These are phyloP conservation scores for Orchesella flavescens DNA, from an alignment of 2,888 invertebrate genomes.

Conservation along the genomic window DNA sequence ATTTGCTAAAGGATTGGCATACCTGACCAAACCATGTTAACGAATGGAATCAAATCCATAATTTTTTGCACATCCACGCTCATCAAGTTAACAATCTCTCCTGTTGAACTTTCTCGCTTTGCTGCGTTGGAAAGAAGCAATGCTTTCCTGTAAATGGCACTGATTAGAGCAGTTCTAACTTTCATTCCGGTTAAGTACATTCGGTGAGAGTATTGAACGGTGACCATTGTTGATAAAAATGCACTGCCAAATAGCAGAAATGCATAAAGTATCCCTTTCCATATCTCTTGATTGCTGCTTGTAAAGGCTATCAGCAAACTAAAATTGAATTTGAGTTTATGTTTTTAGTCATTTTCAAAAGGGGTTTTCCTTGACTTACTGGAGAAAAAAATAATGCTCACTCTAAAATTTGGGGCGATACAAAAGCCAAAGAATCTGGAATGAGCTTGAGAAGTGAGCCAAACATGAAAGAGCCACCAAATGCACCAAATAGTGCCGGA, in stretches of 20 bases:
- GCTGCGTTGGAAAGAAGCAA: slow-evolving; percentile 63
- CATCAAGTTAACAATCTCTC: slow-evolving; percentile 94
- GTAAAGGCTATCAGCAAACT: slow-evolving; percentile 73
- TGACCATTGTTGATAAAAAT: slow-evolving; percentile 76
- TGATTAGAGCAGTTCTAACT: slow-evolving; percentile 77
- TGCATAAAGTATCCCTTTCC: slow-evolving; percentile 79
- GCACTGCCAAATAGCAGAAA: slow-evolving; percentile 76
- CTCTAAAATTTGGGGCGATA: slow-evolving; percentile 91
- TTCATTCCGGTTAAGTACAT: slow-evolving; percentile 78
- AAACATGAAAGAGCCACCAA: slow-evolving; percentile 89
- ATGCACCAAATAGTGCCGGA: slow-evolving; percentile 87
- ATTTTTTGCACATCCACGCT: slow-evolving; percentile 92
- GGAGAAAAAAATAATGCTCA: slow-evolving; percentile 75
- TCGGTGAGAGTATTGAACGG: slow-evolving; percentile 77
- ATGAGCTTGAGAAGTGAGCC: slow-evolving; percentile 87
- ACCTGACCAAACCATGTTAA: slow-evolving; percentile 90
- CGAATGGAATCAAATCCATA: slow-evolving; percentile 86
- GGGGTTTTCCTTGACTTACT: too few species aligned
- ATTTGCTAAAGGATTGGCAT: too few species aligned
- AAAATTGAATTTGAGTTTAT: slow-evolving; percentile 76
- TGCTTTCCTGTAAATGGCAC: slow-evolving; percentile 78
- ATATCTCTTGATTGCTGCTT: slow-evolving; percentile 73
- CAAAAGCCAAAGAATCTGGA: slow-evolving; percentile 90
- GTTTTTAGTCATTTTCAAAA: too few species aligned
- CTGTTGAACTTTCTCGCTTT: slow-evolving; percentile 80